These are phyloP conservation scores for Halcyon leucocephala DNA, from an alignment of 2,797 vertebrate genomes.

Conservation along the genomic window DNA sequence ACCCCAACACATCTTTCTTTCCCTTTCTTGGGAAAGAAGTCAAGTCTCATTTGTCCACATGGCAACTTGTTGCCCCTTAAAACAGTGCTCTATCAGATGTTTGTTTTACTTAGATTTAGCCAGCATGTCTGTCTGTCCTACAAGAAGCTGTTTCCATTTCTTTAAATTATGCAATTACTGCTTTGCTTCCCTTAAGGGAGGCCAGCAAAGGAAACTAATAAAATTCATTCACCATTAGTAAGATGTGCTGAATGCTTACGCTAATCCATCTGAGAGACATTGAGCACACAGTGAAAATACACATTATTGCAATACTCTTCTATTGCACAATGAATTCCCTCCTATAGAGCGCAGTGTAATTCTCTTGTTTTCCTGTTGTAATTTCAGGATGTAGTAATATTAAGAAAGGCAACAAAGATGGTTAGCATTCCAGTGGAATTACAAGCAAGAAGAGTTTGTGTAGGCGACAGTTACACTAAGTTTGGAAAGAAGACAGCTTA, in stretches of 20 bases:
- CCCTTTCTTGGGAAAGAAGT: neutral
- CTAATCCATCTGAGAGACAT: neutral
- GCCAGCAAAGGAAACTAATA: neutral
- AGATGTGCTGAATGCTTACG: neutral
- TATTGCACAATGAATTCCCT: neutral
- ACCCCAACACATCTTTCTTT: neutral
- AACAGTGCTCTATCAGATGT: neutral
- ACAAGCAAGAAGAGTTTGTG: neutral
- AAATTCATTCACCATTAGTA: neutral
- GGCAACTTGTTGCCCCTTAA: neutral
- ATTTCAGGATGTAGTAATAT: conserved; percentile 7
- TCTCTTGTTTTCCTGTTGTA: conserved; percentile 19
- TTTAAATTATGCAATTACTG: neutral
- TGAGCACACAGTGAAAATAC: neutral
- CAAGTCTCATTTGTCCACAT: neutral
- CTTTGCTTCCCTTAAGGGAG: neutral
- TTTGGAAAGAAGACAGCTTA: conserved; percentile 3
- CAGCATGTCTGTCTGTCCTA: neutral
- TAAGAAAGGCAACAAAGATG: conserved; percentile 3
- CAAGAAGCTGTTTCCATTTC: neutral
- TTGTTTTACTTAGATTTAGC: neutral
- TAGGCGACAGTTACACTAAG: neutral
- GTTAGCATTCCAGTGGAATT: neutral
- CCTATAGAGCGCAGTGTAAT: conserved; percentile 43
- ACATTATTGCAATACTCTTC: neutral